phyloP scores from a whole-genome alignment of 92 coral and sea anemone species.

The Porites lobata region DNA sequence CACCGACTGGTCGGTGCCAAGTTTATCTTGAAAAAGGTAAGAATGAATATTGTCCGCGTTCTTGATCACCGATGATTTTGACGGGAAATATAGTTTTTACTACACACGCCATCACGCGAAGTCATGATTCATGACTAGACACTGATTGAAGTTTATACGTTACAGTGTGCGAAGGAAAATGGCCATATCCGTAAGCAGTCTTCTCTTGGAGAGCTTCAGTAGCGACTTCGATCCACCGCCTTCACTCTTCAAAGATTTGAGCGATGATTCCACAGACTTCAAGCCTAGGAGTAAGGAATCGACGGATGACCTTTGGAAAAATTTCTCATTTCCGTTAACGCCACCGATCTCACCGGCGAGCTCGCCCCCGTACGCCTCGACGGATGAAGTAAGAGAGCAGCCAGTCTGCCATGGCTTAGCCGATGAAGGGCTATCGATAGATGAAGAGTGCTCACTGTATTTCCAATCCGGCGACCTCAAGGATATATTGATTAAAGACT shows the following conservation, averaged over 20 bases:
- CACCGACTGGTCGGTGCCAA: constrained; percentile 9
- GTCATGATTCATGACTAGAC: constrained; percentile 28
- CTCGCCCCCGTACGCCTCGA: constrained; percentile 78
- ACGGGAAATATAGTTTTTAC: constrained; percentile 37
- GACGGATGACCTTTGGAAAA: constrained; percentile 72
- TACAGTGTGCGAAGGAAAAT: constrained; percentile 40
- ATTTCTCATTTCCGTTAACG: constrained; percentile 86
- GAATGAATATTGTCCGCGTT: constrained; percentile 32
- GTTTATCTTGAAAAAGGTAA: constrained; percentile 43
- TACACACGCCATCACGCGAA: constrained; percentile 47
- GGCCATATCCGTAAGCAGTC: constrained; percentile 64
- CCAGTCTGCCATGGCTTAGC: constrained; percentile 82
- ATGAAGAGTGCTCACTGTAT: constrained; percentile 85
- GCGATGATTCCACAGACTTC: constrained; percentile 76
- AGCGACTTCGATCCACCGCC: constrained; percentile 83
- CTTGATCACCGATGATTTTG: constrained; percentile 30
- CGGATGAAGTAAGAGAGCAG: constrained; percentile 80
- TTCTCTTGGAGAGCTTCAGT: constrained; percentile 75
- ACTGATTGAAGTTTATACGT: constrained; percentile 24
- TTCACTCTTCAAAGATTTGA: constrained; percentile 81
- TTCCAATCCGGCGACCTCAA: constrained; percentile 89
- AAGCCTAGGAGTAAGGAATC: constrained; percentile 73
- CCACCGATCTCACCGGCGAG: constrained; percentile 91
- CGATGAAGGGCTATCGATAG: constrained; percentile 70
- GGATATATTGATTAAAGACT: constrained; percentile 96